phyloP scores from a whole-genome alignment of 2,113 vertebrate species.

The Anas platyrhynchos region DNA sequence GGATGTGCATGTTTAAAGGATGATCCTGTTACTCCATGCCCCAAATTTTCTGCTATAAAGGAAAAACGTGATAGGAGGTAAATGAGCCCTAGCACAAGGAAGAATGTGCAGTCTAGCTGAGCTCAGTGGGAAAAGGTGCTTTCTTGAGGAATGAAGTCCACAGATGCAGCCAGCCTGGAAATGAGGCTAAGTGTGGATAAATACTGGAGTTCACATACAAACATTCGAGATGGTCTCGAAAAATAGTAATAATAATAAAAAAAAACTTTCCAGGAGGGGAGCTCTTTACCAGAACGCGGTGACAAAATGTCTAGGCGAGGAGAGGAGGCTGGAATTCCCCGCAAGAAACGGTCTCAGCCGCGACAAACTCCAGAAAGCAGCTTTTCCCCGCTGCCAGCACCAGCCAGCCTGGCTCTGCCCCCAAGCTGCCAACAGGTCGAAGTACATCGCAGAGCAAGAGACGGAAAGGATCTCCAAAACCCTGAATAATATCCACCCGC shows the following conservation, averaged over 20 bases:
- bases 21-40: background rate
- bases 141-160: background rate
- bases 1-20: background rate
- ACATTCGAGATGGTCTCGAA: background rate
- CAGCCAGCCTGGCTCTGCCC: constrained; percentile 46
- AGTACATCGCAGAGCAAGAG: background rate
- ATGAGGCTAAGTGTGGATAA: background rate
- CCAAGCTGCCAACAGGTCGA: constrained; percentile 19
- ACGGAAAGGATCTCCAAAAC: background rate
- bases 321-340: background rate
- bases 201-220: background rate
- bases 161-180: background rate
- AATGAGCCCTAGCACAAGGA: background rate
- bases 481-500: background rate
- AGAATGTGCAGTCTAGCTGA: background rate
- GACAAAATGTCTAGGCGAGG: background rate
- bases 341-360: background rate
- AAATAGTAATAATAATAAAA: background rate
- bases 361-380: background rate
- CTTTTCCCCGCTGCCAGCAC: background rate
- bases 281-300: background rate
- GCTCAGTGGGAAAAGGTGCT: background rate
- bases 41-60: background rate
- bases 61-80: background rate
- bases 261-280: background rate